phyloP scores from a whole-genome alignment of 2,113 vertebrate species.

The Melanotaenia duboulayi region DNA sequence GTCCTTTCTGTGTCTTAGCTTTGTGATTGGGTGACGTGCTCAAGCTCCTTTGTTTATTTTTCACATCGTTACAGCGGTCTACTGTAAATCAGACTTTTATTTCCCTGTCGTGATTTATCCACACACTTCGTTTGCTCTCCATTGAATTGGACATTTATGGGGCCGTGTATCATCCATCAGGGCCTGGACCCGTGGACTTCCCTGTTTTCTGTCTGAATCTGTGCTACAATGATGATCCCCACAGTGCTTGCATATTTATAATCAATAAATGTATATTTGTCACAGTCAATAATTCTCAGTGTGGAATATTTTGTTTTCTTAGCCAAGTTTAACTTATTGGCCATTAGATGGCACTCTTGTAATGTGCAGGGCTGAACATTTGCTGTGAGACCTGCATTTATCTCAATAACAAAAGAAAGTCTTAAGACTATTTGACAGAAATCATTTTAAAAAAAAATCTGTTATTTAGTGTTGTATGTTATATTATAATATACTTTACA shows the following conservation, averaged over 20 bases:
- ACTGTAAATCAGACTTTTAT: conserved; percentile 55
- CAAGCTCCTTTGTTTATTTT: conserved; percentile 59
- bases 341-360: conserved; percentile 46
- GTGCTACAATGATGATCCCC: background rate
- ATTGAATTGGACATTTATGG: conserved; percentile 50
- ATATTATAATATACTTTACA: background rate
- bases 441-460: conserved; percentile 17
- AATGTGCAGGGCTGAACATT: background rate
- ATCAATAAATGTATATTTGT: background rate
- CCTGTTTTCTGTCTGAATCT: conserved; percentile 26
- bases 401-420: conserved; percentile 26
- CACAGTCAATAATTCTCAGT: background rate
- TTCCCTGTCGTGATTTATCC: conserved; percentile 21
- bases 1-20: conserved; percentile 11
- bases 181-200: conserved; percentile 34
- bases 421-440: conserved; percentile 32
- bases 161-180: conserved; percentile 24
- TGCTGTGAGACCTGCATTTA: conserved; percentile 24
- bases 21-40: conserved; percentile 19
- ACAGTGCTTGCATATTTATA: background rate
- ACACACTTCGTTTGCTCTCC: conserved; percentile 52
- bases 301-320: background rate
- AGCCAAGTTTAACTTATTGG: background rate
- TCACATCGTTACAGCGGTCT: conserved; percentile 59
- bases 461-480: background rate